phyloP scores from a whole-genome alignment of 1,140 invertebrate species.

The Mactra quadrangularis region DNA sequence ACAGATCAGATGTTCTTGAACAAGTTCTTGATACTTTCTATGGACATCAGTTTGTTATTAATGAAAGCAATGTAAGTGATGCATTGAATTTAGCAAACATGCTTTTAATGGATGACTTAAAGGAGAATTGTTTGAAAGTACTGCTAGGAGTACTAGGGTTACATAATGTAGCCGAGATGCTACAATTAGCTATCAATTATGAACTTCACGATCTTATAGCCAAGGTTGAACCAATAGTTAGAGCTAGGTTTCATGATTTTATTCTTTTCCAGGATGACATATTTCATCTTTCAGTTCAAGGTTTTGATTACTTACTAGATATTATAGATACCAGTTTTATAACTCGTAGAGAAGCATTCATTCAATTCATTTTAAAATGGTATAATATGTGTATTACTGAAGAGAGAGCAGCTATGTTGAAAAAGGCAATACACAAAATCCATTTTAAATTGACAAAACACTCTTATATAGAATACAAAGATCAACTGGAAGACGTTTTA shows the following conservation, averaged over 20 bases:
- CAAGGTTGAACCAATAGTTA: slow-evolving; percentile 35
- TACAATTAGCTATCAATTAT: slow-evolving; percentile 31
- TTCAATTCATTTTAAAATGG: slow-evolving; percentile 47
- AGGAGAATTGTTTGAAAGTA: slow-evolving; percentile 15
- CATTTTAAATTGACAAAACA: slow-evolving; percentile 14
- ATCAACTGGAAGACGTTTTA: not conserved
- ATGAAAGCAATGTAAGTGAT: slow-evolving; percentile 31
- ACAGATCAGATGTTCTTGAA: slow-evolving; percentile 13
- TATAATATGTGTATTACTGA: slow-evolving; percentile 8
- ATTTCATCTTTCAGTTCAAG: not conserved
- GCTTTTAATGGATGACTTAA: slow-evolving; percentile 28
- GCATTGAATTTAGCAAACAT: slow-evolving; percentile 27
- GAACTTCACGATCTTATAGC: not conserved
- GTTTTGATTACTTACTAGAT: not conserved
- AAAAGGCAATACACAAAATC: not conserved
- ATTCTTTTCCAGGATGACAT: slow-evolving; percentile 35
- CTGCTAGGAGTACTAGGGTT: slow-evolving; percentile 1
- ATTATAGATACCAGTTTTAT: slow-evolving; percentile 9
- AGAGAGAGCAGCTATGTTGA: slow-evolving; percentile 22
- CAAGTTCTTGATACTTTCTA: slow-evolving; percentile 38
- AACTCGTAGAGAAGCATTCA: not conserved
- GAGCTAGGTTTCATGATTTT: slow-evolving; percentile 32
- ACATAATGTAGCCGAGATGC: not conserved
- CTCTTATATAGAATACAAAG: not conserved
- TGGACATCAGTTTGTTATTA: slow-evolving; percentile 32